Evolutionary conservation across 2,888 invertebrate genomes (phyloP).

Genomic region (Cremastinae sp.): DNA sequence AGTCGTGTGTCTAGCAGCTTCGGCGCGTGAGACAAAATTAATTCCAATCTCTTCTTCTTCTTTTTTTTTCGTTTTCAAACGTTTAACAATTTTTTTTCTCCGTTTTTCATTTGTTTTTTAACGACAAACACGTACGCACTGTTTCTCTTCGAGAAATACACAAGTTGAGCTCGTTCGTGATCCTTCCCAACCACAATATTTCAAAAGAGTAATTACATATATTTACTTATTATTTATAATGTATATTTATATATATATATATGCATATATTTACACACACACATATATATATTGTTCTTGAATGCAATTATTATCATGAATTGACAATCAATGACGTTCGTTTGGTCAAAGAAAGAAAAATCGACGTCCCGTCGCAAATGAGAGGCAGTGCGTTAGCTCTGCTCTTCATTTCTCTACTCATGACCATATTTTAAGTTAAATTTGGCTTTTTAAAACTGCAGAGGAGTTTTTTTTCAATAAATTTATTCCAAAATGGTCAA

Average conservation of each 20-base stretch:
- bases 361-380: constrained; percentile 2
- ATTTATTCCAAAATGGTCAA: too few relatives aligned
- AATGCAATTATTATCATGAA: constrained; percentile 46
- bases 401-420: too few relatives aligned
- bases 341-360: constrained; percentile 15
- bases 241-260: too few relatives aligned
- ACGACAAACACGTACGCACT: constrained; percentile 57
- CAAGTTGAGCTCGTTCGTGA: constrained; percentile 60
- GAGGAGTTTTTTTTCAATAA: too few relatives aligned
- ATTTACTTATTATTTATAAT: constrained; percentile 38
- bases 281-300: constrained; percentile 2
- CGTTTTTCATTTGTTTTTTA: constrained; percentile 29
- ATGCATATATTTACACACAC: constrained; percentile 73
- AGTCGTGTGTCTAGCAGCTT: constrained; percentile 25
- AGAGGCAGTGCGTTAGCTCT: too few relatives aligned
- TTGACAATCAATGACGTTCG: constrained; percentile 46
- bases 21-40: constrained; percentile 37
- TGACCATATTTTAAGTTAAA: too few relatives aligned
- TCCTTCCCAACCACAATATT: constrained; percentile 87
- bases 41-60: constrained; percentile 16
- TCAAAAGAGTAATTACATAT: constrained; percentile 33
- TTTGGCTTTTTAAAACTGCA: too few relatives aligned
- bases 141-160: constrained; percentile 42
- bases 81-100: constrained; percentile 38
- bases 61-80: constrained; percentile 41